phyloP scores from a whole-genome alignment of 2,888 invertebrate species.

The Ellobium chinense region DNA sequence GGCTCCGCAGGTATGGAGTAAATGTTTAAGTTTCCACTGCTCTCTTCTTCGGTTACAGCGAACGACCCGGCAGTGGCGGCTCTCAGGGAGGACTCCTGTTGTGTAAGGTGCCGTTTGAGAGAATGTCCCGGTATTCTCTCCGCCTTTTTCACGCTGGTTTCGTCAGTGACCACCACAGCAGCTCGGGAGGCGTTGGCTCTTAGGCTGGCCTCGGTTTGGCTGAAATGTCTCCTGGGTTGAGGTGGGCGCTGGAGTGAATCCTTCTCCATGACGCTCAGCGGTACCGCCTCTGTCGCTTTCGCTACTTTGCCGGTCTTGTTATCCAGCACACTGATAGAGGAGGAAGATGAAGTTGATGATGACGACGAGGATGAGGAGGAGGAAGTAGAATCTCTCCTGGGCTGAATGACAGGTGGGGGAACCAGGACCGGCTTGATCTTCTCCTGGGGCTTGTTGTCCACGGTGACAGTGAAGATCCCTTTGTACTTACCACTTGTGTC shows the following conservation, averaged over 20 bases:
- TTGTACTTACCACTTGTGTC: neutral
- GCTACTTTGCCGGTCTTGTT: neutral
- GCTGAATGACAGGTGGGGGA: neutral
- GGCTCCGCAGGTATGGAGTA: neutral
- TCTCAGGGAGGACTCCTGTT: neutral
- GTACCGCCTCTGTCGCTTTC: neutral
- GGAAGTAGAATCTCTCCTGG: neutral
- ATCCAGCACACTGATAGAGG: neutral
- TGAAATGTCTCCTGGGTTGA: neutral
- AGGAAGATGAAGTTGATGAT: neutral
- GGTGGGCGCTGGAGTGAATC: neutral
- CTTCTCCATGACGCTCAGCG: neutral
- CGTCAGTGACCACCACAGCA: neutral
- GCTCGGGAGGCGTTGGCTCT: neutral
- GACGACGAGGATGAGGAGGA: neutral
- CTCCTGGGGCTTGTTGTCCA: neutral
- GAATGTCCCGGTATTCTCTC: neutral
- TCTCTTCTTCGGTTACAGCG: neutral
- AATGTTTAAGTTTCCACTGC: neutral
- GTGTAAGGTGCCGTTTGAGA: neutral
- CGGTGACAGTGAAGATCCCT: neutral
- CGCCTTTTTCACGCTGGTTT: neutral
- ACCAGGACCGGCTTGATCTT: neutral
- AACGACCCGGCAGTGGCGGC: too few species aligned
- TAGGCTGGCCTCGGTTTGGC: neutral